Evolutionary conservation across 2,888 invertebrate species (phyloP).

Genomic region (Blastobasis lacticolella): DNA sequence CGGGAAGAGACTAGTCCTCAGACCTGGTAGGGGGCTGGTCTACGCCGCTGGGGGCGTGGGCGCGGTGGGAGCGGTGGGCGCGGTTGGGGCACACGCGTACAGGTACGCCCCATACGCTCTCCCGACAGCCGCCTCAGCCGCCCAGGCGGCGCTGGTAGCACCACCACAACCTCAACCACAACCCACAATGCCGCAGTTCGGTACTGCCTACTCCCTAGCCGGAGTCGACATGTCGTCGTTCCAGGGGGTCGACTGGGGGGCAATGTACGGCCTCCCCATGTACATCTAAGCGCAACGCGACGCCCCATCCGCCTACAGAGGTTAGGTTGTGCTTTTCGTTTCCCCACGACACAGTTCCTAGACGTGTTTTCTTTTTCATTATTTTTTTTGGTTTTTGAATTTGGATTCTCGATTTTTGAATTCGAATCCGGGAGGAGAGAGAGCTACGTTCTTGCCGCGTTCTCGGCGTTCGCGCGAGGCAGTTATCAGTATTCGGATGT

Average conservation of each 20-base stretch:
- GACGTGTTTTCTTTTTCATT: slow-evolving; percentile 7
- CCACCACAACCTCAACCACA: slow-evolving; percentile 74
- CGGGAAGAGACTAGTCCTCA: slow-evolving; percentile 82
- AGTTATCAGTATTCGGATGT: slow-evolving; percentile 40
- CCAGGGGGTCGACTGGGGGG: slow-evolving; percentile 93
- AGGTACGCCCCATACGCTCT: slow-evolving; percentile 71
- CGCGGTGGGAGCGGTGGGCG: slow-evolving; percentile 52
- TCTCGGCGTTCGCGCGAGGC: slow-evolving; percentile 29
- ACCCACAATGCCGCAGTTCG: slow-evolving; percentile 76
- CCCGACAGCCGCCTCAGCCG: slow-evolving; percentile 40
- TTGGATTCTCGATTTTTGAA: neutral
- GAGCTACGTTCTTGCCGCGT: slow-evolving; percentile 32
- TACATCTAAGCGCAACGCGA: slow-evolving; percentile 78
- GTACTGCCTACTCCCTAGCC: slow-evolving; percentile 85
- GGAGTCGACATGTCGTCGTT: slow-evolving; percentile 95
- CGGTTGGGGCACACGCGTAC: slow-evolving; percentile 59
- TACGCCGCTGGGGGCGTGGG: slow-evolving; percentile 73
- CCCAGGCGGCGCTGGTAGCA: slow-evolving; percentile 51
- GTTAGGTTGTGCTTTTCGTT: slow-evolving; percentile 29
- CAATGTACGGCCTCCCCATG: slow-evolving; percentile 95
- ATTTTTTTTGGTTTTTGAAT: slow-evolving; percentile 11
- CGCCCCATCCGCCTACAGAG: slow-evolving; percentile 34
- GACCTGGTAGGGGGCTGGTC: slow-evolving; percentile 78
- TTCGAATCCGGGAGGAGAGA: too few relatives aligned
- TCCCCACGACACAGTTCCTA: slow-evolving; percentile 12